Evolutionary conservation across 2,797 vertebrate genomes (phyloP), one percentile per base, ranked within the genome.

Genomic region (Phalanger gymnotis): DNA sequence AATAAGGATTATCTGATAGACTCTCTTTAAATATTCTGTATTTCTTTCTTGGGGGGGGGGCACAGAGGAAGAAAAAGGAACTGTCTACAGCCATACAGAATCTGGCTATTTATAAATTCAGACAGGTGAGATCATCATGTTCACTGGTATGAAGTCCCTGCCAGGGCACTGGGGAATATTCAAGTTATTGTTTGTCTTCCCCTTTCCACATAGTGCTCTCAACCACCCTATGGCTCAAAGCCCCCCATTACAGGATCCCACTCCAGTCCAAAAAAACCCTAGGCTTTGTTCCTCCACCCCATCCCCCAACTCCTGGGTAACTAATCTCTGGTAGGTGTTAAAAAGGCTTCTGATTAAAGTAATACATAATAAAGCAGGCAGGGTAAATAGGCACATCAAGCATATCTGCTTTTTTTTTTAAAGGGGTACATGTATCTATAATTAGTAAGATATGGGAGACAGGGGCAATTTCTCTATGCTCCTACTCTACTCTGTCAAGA

Each of bases 391-490:
- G 51, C 25, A 73, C n/a, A 25, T 40, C 73, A 40, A 4, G 11
- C 53, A 47, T 31, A 28, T 28, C 55, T 95, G 28, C 47, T 52
- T n/a, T 90, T 53, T 34, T 90, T 90, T 92, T 92, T 31, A 58
- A 58, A 92, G 56, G 54, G 34, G 11, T 47, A 27, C 54, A 89
- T 19, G 61, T 52, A n/a, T 53, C 87, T 96, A 66, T 53, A 94
- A 94, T 54, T 28, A 16, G 54, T 11, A 94, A 3, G 40, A 34
- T 31, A 92, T 92, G 0, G 91, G 56, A 54, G 53, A n/a, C 87
- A 81, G 13, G 96, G 66, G 58, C 61, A 5, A 93, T 81, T 96
- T 96, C 90, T 97, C 61, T 92, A 55, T 81, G 73, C 40, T 51
- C 40, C 73, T 51, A 91, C 30, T 93, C 10, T 87, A 87, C 25